Base-by-base conservation (phyloP, 1,140 invertebrate species). In the Drosophila trapezifrons region DNA sequence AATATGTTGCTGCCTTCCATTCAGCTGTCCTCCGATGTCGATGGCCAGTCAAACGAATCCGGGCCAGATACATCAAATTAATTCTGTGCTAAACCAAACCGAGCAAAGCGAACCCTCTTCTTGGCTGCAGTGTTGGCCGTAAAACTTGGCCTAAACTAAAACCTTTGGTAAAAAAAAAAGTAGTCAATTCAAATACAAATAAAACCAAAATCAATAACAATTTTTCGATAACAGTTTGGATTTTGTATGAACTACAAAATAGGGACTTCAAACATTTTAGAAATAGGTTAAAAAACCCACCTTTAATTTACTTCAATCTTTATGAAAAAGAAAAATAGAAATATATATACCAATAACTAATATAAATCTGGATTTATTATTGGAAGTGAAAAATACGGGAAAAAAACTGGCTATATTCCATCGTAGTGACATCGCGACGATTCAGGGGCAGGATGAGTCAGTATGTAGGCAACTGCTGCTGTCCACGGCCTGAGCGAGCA, bases 41-140 rank as follows among this genome's bases (percentile, higher is more conserved):
- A 57, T 57, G 65, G 43, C 65, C 49, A 70, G 51, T 71, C 67
- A 70, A 70, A 57, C 60, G 60, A 49, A 69, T 69, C 65, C 46
- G 65, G 60, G 20, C 35, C 65, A 47, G 43, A 71, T 18, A 57
- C 20, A 43, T 71, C 65, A 70, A 71, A 71, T 71, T 71, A 71
- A 47, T 69, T 71, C 56, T 43, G 18, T 27, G 12, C 38, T 38
- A 15, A 20, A 8, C 25, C 40, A 17, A 22, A 12, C 45, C 35
- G 45, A 46, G 35, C 63, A 22, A 43, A 63, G 12, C n/a, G 46
- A 52, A 40, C 59, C 57, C 57, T 63, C 57, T 42, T 64, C 8
- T 64, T 17, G 27, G 6, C n/a, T 12, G 5, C 35, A 25, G 18
- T 25, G 59, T 13, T 67, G 59, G 20, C 59, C n/a, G 32, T 7